These are phyloP conservation scores for Danio choprae DNA, from an alignment of 2,797 vertebrate species.

Conservation along the genomic window DNA sequence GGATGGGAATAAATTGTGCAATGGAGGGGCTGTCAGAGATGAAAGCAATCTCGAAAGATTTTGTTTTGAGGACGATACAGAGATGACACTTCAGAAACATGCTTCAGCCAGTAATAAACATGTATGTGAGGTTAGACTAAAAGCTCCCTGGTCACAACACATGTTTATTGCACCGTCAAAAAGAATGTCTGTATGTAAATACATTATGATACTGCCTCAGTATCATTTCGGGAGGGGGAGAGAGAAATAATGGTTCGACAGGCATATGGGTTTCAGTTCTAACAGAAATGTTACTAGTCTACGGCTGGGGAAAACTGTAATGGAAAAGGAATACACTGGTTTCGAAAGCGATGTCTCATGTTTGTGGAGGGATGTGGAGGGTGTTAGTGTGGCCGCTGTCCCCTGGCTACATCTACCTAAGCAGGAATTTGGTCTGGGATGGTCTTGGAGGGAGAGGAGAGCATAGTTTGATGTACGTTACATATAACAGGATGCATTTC, in stretches of 20 bases:
- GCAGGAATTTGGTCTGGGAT: conserved; percentile 59
- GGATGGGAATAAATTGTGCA: conserved; percentile 48
- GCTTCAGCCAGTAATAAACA: conserved; percentile 99
- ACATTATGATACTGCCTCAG: conserved; percentile 99
- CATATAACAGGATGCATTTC: conserved; percentile 73
- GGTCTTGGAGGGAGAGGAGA: conserved; percentile 66
- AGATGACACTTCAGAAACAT: conserved; percentile 99
- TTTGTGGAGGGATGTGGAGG: conserved; percentile 88
- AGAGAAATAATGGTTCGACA: conserved; percentile 99
- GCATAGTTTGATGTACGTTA: conserved; percentile 76
- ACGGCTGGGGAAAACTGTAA: conserved; percentile 92
- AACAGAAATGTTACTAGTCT: conserved; percentile 97
- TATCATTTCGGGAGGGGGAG: conserved; percentile 91
- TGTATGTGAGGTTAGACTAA: conserved; percentile 97
- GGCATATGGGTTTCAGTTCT: conserved; percentile 99
- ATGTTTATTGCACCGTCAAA: conserved; percentile 99
- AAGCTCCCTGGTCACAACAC: conserved; percentile 93
- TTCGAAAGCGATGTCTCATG: conserved; percentile 91
- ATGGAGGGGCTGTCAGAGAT: conserved; percentile 80
- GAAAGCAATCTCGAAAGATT: conserved; percentile 79
- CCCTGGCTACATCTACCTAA: conserved; percentile 65
- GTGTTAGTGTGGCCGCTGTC: conserved; percentile 89
- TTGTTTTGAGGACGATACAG: conserved; percentile 93
- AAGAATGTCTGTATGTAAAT: conserved; percentile 99
- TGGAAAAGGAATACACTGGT: conserved; percentile 90